Evolutionary conservation across 1,140 invertebrate genomes (phyloP).

Genomic region (Musca domestica): DNA sequence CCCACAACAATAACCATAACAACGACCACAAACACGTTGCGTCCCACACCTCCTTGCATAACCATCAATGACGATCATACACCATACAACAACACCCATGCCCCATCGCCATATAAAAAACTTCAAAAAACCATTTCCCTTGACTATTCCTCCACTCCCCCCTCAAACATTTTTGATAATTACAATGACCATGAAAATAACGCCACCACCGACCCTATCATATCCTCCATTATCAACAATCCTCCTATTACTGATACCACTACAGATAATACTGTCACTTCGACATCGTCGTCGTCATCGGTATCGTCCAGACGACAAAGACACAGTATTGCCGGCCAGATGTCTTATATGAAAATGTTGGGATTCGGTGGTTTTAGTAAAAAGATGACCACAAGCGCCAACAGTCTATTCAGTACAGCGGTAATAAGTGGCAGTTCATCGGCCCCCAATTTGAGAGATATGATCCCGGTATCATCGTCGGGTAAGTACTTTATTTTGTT

Average conservation of each 20-base stretch:
- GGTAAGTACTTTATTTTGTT: slow-evolving; percentile 58
- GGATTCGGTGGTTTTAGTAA: slow-evolving; percentile 66
- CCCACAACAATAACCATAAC: slow-evolving; percentile 9
- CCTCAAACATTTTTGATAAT: slow-evolving; percentile 23
- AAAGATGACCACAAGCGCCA: slow-evolving; percentile 70
- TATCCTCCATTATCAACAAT: slow-evolving; percentile 21
- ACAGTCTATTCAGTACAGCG: slow-evolving; percentile 86
- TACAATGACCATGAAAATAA: slow-evolving; percentile 31
- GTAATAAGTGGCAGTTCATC: slow-evolving; percentile 91
- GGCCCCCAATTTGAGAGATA: slow-evolving; percentile 84
- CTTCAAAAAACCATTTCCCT: background rate
- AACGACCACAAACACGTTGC: background rate
- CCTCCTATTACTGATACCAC: slow-evolving; percentile 40
- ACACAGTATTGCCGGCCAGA: slow-evolving; percentile 90
- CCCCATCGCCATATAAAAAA: background rate
- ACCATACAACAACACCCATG: background rate
- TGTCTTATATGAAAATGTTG: slow-evolving; percentile 86
- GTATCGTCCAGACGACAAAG: slow-evolving; percentile 74
- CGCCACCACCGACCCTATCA: slow-evolving; percentile 21
- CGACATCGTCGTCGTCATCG: slow-evolving; percentile 47
- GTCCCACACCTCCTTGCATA: background rate
- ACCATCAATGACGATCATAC: background rate
- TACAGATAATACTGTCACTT: slow-evolving; percentile 49
- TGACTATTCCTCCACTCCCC: slow-evolving; percentile 8
- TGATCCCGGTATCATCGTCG: slow-evolving; percentile 73